These are phyloP conservation scores for Pseudochirops corinnae DNA, from an alignment of 2,797 vertebrate species.

Conservation along the genomic window DNA sequence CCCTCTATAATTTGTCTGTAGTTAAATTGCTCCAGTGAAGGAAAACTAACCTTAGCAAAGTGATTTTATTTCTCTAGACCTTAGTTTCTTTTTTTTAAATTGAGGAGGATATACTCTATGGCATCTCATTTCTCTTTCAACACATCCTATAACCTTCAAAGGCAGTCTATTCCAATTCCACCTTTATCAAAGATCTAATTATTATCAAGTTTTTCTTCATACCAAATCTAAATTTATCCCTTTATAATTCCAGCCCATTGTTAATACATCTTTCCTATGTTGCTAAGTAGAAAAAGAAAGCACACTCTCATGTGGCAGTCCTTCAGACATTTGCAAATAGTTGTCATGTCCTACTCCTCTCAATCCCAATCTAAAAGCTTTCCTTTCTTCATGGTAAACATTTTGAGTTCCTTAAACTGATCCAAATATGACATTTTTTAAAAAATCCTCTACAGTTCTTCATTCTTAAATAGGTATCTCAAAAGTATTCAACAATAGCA, in stretches of 20 bases:
- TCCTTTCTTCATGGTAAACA: neutral
- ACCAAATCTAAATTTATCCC: neutral
- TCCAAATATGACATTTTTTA: neutral
- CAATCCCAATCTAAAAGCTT: neutral
- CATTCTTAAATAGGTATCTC: constrained; percentile 62
- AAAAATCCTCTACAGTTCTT: neutral
- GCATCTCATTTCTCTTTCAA: neutral
- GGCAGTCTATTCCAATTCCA: neutral
- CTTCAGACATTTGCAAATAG: neutral
- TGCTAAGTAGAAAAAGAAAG: neutral
- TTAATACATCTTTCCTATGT: neutral
- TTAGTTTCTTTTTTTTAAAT: neutral
- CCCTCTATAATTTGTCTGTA: neutral
- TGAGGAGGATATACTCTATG: neutral
- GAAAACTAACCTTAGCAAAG: neutral
- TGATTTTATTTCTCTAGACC: neutral
- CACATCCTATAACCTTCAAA: neutral
- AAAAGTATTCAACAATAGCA: constrained; percentile 50
- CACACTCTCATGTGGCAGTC: neutral
- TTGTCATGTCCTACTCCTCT: neutral
- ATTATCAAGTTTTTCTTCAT: neutral
- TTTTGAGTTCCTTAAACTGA: neutral
- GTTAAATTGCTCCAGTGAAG: neutral
- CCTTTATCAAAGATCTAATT: neutral
- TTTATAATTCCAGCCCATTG: neutral